phyloP scores from a whole-genome alignment of 2,113 vertebrate genomes.

The Zeus faber region DNA sequence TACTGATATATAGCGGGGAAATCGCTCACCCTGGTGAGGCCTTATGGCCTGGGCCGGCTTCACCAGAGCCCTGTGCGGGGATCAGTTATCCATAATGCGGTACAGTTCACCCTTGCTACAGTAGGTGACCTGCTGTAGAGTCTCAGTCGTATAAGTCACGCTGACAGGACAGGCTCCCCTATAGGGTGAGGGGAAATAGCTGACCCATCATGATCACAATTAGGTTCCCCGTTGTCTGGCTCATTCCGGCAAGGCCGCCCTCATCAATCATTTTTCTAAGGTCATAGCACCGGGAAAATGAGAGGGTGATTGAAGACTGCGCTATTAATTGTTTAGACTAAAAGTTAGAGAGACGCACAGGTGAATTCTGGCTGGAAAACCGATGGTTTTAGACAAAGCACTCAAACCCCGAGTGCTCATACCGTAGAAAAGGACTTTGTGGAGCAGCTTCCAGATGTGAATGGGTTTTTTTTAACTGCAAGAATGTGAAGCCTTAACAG shows the following conservation, averaged over 20 bases:
- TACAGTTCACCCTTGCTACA: constrained; percentile 28
- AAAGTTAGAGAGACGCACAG: no score
- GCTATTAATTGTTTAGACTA: no score
- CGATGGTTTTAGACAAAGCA: no score
- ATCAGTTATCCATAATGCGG: constrained; percentile 39
- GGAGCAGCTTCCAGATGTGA: no score
- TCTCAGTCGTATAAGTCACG: constrained; percentile 26
- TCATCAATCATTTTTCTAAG: constrained; percentile 9
- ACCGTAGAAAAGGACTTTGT: no score
- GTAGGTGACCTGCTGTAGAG: constrained; percentile 20
- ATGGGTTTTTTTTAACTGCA: no score
- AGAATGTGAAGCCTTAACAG: no score
- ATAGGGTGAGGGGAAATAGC: constrained; percentile 7
- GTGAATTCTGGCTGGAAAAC: no score
- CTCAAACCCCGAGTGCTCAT: no score
- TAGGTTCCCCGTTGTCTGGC: neutral
- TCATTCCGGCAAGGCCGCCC: constrained; percentile 15
- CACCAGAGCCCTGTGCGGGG: constrained; percentile 5
- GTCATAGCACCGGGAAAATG: no score
- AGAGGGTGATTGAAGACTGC: no score
- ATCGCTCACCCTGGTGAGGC: constrained; percentile 17
- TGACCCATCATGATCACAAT: constrained; percentile 23
- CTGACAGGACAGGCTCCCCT: neutral
- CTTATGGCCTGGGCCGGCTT: constrained; percentile 34
- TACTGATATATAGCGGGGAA: constrained; percentile 19